A percentile compares a stretch with the other conserved stretches of the same genome.
Conservation (phyloP, 2,113 vertebrate genomes). For the Rana temporaria region DNA sequence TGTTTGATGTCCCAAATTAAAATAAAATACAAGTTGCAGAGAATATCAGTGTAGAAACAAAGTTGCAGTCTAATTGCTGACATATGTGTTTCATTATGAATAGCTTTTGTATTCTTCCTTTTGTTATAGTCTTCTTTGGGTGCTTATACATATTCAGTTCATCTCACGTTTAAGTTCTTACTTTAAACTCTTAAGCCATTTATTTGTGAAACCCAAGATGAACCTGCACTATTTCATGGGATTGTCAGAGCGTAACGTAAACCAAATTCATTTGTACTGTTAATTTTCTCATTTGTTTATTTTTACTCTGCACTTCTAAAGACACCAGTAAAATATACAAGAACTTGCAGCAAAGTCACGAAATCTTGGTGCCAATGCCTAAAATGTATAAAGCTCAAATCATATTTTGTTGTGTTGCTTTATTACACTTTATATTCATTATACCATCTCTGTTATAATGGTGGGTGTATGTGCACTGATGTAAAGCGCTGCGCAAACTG, state of each 20-base stretch:
- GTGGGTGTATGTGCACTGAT: too few relatives aligned
- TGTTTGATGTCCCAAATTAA: conserved; percentile 43
- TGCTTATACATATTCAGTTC: conserved; percentile 40
- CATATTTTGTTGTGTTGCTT: too few relatives aligned
- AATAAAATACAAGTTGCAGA: background rate
- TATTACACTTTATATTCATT: too few relatives aligned
- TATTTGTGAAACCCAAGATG: conserved; percentile 57
- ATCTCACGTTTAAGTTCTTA: conserved; percentile 42
- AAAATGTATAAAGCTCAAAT: too few relatives aligned
- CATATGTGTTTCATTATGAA: conserved; percentile 42
- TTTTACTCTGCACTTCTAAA: conserved; percentile 49
- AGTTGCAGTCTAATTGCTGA: conserved; percentile 31
- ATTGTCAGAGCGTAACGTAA: conserved; percentile 57
- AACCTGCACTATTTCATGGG: conserved; percentile 52
- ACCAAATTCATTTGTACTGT: conserved; percentile 42
- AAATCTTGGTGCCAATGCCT: background rate
- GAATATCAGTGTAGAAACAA: conserved; percentile 11
- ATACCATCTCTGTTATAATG: too few relatives aligned
- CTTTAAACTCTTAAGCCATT: conserved; percentile 55
- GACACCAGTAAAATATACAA: conserved; percentile 34
- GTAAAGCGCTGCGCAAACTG: too few relatives aligned
- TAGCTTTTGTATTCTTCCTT: conserved; percentile 6
- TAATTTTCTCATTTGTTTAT: conserved; percentile 52
- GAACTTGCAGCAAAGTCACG: conserved; percentile 3
- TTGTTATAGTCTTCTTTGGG: conserved; percentile 26